Evolutionary conservation across 2,797 vertebrate genomes (phyloP), one percentile per base, ranked within the genome.

Genomic region (Coendou prehensilis): DNA sequence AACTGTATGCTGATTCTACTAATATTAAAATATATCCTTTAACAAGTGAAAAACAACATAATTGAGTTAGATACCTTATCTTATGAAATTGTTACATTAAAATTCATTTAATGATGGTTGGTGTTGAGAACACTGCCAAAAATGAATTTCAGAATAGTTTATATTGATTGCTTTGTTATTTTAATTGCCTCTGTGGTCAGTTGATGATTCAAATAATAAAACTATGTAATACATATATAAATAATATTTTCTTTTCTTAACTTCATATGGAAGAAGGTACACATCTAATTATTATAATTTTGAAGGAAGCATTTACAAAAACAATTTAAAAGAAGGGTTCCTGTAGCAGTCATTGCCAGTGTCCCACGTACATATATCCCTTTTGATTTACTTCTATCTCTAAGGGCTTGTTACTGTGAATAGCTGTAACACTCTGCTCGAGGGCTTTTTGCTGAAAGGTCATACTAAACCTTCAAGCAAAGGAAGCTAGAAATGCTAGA

Each of bases 11-110:
- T 67, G 28, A 30, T 92, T 92, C n/a, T 30, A 41, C 20, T 3
- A 37, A 1, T 57, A 50, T 11, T 9, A 23, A 71, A 10, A 85
- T 26, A 57, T 4, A 75, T 52, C 2, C 14, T 88, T 85, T 56
- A 93, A 64, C 28, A 96, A 75, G 5, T 71, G 20, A 89, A 96
- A 96, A 75, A 30, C 2, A 56, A 76, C 61, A 20, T n/a, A 82
- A 91, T 56, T 91, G 41, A 79, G 13, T 67, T 5, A n/a, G 14
- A 17, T 61, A 56, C 23, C 23, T 71, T 76, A 13, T 41, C 50
- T 92, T 64, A 30, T 57, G 33, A 93, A 82, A n/a, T n/a, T 23
- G 0, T 61, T 71, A 63, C 13, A 78, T 59, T 94, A 93, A 93
- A 89, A 50, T 14, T 47, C 15, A 96, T 41, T 64, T 37, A 64